phyloP scores from a whole-genome alignment of 2,888 invertebrate species.

The Ceratothoa steindachneri region DNA sequence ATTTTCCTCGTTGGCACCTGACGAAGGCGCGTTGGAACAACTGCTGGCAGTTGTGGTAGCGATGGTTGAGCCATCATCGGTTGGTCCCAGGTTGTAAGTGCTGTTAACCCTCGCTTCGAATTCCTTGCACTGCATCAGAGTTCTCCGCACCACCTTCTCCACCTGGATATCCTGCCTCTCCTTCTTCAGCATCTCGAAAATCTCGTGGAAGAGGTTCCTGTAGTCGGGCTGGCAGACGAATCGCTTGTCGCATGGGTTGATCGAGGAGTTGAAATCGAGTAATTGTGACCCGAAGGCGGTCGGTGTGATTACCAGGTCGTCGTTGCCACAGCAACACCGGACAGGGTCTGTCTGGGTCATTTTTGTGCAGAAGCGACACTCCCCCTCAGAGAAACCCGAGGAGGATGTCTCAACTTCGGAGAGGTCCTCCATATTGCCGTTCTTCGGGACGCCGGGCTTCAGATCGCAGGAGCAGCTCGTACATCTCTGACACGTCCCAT shows the following conservation, averaged over 20 bases:
- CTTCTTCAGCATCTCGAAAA: constrained; percentile 47
- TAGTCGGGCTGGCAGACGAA: constrained; percentile 44
- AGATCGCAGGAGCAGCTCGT: constrained; percentile 40
- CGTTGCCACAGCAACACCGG: background rate
- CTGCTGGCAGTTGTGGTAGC: background rate
- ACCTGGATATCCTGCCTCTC: constrained; percentile 20
- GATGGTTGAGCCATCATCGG: background rate
- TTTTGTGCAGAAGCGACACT: constrained; percentile 33
- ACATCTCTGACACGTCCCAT: constrained; percentile 38
- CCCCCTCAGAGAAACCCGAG: constrained; percentile 48
- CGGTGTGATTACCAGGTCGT: constrained; percentile 16
- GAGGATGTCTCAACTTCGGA: constrained; percentile 48
- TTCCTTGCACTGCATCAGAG: background rate
- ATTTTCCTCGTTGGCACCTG: background rate
- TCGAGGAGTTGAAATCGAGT: constrained; percentile 33
- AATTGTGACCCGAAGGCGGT: constrained; percentile 18
- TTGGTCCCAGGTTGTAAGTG: background rate
- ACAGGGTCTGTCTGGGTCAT: constrained; percentile 18
- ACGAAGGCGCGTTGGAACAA: background rate
- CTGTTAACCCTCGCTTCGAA: background rate
- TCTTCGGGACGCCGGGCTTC: constrained; percentile 30
- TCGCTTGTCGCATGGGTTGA: constrained; percentile 43
- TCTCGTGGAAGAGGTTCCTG: constrained; percentile 48
- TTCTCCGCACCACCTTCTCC: background rate
- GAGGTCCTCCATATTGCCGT: constrained; percentile 42